Evolutionary conservation across 2,888 invertebrate species (phyloP).

Genomic region (Caenorhabditis imperialis): DNA sequence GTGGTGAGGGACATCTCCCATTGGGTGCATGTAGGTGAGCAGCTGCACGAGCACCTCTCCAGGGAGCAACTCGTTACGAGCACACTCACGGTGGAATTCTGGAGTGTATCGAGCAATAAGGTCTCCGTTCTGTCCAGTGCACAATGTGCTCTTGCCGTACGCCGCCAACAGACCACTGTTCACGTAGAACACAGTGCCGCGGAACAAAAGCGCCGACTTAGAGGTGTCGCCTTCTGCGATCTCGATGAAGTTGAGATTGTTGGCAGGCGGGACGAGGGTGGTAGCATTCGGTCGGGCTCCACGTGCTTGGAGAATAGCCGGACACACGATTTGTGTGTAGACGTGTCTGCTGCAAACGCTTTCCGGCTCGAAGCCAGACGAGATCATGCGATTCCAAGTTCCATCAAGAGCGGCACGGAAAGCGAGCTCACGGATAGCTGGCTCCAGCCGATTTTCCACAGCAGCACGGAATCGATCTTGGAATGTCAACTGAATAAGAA

Average conservation of each 20-base stretch:
- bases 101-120: constrained; percentile 57
- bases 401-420: constrained; percentile 53
- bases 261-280: constrained; percentile 14
- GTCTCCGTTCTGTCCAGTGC: constrained; percentile 56
- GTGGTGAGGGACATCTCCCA: constrained; percentile 52
- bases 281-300: constrained; percentile 32
- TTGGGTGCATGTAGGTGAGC: constrained; percentile 59
- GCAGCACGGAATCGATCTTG: constrained; percentile 44
- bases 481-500: constrained; percentile 54
- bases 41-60: constrained; percentile 61
- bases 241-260: constrained; percentile 35
- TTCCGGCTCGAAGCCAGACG: constrained; percentile 64
- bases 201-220: constrained; percentile 52
- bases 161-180: constrained; percentile 64
- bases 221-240: constrained; percentile 31
- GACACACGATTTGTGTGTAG: constrained; percentile 65
- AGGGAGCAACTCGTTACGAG: constrained; percentile 41
- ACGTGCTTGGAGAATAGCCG: constrained; percentile 55
- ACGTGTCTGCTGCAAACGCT: constrained; percentile 54
- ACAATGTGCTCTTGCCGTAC: constrained; percentile 55
- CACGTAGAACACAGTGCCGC: constrained; percentile 61
- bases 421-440: constrained; percentile 50
- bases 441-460: constrained; percentile 50
- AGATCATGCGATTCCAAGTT: constrained; percentile 60
- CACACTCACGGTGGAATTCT: constrained; percentile 58